Evolutionary conservation across 2,797 vertebrate genomes (phyloP).

Genomic region (Cryptoblepharus egeriae): DNA sequence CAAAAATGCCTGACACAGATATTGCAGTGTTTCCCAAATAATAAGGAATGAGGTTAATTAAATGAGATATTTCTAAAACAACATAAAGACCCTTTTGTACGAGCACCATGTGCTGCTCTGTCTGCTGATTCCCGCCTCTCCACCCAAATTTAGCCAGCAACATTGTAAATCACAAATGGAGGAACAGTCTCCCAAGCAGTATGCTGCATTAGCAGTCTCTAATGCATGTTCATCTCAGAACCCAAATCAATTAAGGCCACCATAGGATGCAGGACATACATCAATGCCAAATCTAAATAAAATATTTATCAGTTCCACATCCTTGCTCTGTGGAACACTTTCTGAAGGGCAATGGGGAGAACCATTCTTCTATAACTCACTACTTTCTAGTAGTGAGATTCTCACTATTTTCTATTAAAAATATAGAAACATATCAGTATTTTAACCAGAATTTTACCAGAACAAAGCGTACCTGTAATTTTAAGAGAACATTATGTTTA

Average conservation of each 20-base stretch:
- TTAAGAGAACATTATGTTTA: not conserved
- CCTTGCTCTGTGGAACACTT: not conserved
- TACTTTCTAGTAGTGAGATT: no score
- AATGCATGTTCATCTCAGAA: constrained; percentile 32
- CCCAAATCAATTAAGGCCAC: constrained; percentile 32
- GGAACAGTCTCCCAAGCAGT: constrained; percentile 17
- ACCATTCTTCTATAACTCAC: constrained; percentile 15
- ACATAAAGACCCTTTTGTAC: constrained; percentile 21
- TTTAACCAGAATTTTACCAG: not conserved
- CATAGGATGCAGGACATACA: constrained; percentile 24
- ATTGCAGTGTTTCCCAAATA: constrained; percentile 25
- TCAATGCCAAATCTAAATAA: constrained; percentile 24
- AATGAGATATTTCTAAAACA: constrained; percentile 20
- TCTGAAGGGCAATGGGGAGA: constrained; percentile 20
- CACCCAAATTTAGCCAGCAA: not conserved
- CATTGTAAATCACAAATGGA: constrained; percentile 37
- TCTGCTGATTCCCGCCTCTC: constrained; percentile 17
- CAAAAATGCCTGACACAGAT: not conserved
- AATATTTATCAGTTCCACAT: constrained; percentile 37
- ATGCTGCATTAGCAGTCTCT: constrained; percentile 29
- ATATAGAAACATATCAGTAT: not conserved
- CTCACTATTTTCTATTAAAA: not conserved
- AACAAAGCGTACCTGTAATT: not conserved
- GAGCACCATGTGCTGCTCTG: constrained; percentile 8
- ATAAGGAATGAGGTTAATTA: constrained; percentile 14